Conservation (phyloP, 2,113 vertebrate genomes). For the Asarcornis scutulata region DNA sequence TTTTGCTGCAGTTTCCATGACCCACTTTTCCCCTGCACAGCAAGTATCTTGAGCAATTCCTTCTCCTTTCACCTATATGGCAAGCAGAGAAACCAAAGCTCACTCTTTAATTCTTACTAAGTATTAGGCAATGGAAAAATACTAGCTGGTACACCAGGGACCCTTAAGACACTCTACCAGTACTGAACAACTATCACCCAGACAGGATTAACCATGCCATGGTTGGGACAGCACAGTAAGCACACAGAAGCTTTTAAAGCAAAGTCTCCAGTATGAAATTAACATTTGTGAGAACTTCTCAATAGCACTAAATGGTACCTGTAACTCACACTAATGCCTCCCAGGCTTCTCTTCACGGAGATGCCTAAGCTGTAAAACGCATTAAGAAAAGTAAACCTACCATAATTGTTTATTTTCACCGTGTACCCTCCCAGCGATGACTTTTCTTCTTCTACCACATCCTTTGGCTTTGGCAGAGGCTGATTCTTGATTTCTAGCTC, state of each 20-base stretch:
- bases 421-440: constrained; percentile 81
- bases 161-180: background rate
- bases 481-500: constrained; percentile 88
- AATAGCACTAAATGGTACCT: background rate
- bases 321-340: background rate
- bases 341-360: background rate
- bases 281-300: background rate
- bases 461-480: constrained; percentile 79
- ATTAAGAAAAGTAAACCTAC: constrained; percentile 67
- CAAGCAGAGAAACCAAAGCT: background rate
- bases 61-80: constrained; percentile 33
- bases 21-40: background rate
- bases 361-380: rapidly evolving
- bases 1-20: background rate
- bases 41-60: constrained; percentile 12
- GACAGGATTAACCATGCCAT: rapidly evolving
- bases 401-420: constrained; percentile 95
- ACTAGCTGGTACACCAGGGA: background rate
- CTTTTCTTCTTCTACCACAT: constrained; percentile 76
- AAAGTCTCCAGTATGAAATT: background rate
- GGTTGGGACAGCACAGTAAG: rapidly evolving
- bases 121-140: background rate
- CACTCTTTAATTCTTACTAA: background rate
- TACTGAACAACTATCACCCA: no score
- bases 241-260: rapidly evolving